Evolutionary conservation across 2,113 vertebrate species (phyloP).

Genomic region (Prinia subflava): DNA sequence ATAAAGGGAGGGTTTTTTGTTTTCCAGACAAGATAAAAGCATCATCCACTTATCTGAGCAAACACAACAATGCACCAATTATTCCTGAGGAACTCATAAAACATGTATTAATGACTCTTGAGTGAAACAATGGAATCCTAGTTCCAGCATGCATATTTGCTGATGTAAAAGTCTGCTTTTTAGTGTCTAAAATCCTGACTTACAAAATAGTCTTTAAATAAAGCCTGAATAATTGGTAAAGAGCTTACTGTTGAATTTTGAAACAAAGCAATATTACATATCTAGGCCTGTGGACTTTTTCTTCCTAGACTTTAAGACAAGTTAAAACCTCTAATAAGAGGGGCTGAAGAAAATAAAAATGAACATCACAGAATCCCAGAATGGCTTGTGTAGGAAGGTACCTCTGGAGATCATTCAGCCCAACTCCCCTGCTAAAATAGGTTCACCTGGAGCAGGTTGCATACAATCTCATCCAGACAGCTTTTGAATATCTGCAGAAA

Average conservation of each 20-base stretch:
- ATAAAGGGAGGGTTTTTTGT: not conserved
- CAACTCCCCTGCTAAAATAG: not conserved
- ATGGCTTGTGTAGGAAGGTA: not conserved
- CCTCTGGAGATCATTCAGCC: not conserved
- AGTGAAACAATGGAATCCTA: not conserved
- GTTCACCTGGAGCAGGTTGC: not conserved
- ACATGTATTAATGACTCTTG: not conserved
- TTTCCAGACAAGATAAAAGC: constrained; percentile 35
- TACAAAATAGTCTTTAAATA: not conserved
- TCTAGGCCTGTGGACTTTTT: not conserved
- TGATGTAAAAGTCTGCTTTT: not conserved
- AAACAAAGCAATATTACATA: not conserved
- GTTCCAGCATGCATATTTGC: not conserved
- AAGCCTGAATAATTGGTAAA: not conserved
- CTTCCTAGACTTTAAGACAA: not conserved
- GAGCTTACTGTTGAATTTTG: not conserved
- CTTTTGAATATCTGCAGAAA: not conserved
- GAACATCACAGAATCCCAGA: not conserved
- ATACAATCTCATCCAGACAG: not conserved
- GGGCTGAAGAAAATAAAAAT: not conserved
- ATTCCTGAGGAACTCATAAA: constrained; percentile 30
- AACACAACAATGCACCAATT: not conserved
- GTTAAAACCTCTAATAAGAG: not conserved
- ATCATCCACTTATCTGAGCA: not conserved
- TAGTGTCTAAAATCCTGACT: not conserved